phyloP scores from a whole-genome alignment of 2,888 invertebrate genomes.

The Acanthosepion lycidas region DNA sequence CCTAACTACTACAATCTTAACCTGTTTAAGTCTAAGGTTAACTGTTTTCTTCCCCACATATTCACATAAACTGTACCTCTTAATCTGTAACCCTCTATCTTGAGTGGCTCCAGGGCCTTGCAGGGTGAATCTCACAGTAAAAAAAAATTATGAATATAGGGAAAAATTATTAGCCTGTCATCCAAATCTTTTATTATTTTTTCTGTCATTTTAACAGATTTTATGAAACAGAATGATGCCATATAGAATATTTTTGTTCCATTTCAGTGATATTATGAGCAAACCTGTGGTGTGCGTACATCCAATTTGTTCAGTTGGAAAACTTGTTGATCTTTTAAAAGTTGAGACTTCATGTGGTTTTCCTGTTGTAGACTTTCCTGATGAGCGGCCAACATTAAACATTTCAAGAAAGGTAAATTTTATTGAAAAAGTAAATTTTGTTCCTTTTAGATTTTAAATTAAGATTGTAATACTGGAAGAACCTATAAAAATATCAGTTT shows the following conservation, averaged over 20 bases:
- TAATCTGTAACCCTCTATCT: too few relatives aligned
- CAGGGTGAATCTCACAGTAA: too few relatives aligned
- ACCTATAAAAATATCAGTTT: too few relatives aligned
- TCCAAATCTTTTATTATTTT: not conserved
- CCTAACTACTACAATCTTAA: too few relatives aligned
- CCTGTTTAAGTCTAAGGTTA: too few relatives aligned
- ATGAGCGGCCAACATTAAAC: not conserved
- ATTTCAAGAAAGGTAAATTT: not conserved
- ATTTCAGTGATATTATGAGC: slow-evolving; percentile 84
- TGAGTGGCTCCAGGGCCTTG: too few relatives aligned
- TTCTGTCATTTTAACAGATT: not conserved
- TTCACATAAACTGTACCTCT: too few relatives aligned
- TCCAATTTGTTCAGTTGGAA: slow-evolving; percentile 90
- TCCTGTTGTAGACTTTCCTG: slow-evolving; percentile 79
- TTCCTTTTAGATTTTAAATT: not conserved
- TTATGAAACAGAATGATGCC: not conserved
- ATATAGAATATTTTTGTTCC: not conserved
- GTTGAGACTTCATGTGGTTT: slow-evolving; percentile 93
- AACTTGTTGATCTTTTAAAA: slow-evolving; percentile 86
- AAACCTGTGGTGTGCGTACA: slow-evolving; percentile 90
- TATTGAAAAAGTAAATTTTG: not conserved
- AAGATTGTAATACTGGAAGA: not conserved
- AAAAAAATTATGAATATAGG: not conserved
- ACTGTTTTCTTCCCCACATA: too few relatives aligned
- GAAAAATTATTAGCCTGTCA: not conserved